Conservation (phyloP, 1,140 invertebrate genomes). For the Megalopta genalis region DNA sequence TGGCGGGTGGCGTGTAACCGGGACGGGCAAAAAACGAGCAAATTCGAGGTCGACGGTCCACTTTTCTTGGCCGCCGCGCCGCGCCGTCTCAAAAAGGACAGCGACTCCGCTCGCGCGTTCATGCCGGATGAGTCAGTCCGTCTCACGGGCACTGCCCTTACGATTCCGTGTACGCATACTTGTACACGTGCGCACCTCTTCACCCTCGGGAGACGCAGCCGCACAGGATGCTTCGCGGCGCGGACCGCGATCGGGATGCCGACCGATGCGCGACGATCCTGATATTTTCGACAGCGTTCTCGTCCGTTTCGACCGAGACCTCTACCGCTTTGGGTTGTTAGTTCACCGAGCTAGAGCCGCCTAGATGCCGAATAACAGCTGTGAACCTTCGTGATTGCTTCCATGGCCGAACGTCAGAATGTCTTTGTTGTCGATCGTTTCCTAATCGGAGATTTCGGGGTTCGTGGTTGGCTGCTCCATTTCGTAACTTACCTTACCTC, state of each 20-base stretch:
- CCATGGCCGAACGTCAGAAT: too few relatives aligned
- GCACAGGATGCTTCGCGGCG: not conserved
- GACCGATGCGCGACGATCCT: not conserved
- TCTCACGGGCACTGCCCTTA: conserved; percentile 65
- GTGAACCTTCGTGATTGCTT: too few relatives aligned
- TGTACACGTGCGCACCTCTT: conserved; percentile 2
- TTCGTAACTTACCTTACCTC: too few relatives aligned
- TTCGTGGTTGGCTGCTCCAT: too few relatives aligned
- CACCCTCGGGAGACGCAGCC: conserved; percentile 18
- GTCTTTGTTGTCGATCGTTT: too few relatives aligned
- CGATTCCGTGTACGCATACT: conserved; percentile 31
- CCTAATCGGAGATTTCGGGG: too few relatives aligned
- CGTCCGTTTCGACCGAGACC: too few relatives aligned
- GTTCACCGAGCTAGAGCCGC: too few relatives aligned
- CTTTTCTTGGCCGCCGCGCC: conserved; percentile 56
- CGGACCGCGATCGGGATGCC: too few relatives aligned
- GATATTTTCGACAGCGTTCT: too few relatives aligned
- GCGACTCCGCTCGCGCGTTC: conserved; percentile 44
- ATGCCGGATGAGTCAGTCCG: conserved; percentile 67
- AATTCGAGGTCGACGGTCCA: conserved; percentile 67
- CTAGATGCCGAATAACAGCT: too few relatives aligned
- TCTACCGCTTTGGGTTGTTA: too few relatives aligned
- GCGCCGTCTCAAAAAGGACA: conserved; percentile 43
- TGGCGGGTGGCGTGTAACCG: conserved; percentile 13
- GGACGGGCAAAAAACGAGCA: conserved; percentile 28